Evolutionary conservation across 2,113 vertebrate species (phyloP).

Genomic region (Burhinus bistriatus): DNA sequence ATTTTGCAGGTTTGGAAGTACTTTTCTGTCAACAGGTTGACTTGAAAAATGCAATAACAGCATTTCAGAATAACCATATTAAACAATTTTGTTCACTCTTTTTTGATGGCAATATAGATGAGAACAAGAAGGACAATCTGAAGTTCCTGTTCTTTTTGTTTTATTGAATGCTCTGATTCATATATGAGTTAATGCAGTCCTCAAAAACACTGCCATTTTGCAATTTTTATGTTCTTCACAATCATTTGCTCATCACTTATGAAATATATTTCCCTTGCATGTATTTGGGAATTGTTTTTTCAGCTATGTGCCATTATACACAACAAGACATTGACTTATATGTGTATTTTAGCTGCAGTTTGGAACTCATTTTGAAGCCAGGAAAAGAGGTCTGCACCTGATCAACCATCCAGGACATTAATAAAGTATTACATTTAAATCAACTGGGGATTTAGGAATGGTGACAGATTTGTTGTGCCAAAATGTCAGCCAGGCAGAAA

Average conservation of each 20-base stretch:
- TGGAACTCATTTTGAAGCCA: neutral
- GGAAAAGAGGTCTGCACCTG: neutral
- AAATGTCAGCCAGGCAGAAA: slow-evolving; percentile 61
- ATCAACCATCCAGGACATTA: neutral
- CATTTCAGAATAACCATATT: neutral
- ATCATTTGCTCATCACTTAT: neutral
- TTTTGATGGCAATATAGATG: neutral
- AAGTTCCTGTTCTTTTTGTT: neutral
- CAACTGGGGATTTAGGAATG: slow-evolving; percentile 39
- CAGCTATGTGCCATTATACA: neutral
- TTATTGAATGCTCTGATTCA: neutral
- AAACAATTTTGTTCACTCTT: neutral
- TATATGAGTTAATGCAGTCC: neutral
- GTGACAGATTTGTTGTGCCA: slow-evolving; percentile 47
- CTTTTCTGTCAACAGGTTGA: neutral
- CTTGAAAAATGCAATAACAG: neutral
- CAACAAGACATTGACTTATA: neutral
- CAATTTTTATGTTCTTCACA: neutral
- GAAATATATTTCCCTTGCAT: neutral
- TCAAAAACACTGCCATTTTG: neutral
- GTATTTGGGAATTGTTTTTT: neutral
- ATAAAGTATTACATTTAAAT: slow-evolving; percentile 32
- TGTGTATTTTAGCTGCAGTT: neutral
- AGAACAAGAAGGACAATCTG: neutral
- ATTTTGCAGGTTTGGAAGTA: neutral